Conservation (phyloP, 1,140 invertebrate genomes). For the Drosophila cardini region DNA sequence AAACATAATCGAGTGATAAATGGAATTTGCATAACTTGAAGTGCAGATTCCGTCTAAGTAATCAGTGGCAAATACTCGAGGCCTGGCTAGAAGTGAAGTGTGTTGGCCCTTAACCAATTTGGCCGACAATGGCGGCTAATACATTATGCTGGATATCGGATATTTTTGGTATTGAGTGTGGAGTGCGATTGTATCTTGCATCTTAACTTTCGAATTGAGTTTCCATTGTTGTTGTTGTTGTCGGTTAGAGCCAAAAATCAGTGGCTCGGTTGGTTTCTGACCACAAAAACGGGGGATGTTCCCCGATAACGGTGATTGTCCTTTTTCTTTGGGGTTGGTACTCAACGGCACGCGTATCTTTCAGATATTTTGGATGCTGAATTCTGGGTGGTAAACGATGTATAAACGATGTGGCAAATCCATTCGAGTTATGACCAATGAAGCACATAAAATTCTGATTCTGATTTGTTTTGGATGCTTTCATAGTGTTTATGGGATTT, state of each 20-base stretch:
- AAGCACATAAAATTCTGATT: conserved; percentile 43
- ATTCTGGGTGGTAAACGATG: conserved; percentile 59
- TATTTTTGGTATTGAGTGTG: conserved; percentile 18
- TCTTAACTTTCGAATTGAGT: conserved; percentile 65
- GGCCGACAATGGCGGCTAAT: conserved; percentile 26
- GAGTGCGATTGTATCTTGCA: conserved; percentile 52
- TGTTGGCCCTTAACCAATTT: conserved; percentile 12
- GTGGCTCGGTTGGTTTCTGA: conserved; percentile 41
- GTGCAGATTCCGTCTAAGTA: background rate
- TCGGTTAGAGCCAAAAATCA: conserved; percentile 20
- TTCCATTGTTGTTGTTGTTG: conserved; percentile 54
- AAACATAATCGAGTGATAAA: background rate
- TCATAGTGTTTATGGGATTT: conserved; percentile 40
- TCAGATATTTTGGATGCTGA: conserved; percentile 19
- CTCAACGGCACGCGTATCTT: conserved; percentile 14
- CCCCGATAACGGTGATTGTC: conserved; percentile 37
- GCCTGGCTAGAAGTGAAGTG: conserved; percentile 5
- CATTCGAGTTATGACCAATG: conserved; percentile 51
- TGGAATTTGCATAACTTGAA: conserved; percentile 17
- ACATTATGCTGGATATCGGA: conserved; percentile 7
- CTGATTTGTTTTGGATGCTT: conserved; percentile 37
- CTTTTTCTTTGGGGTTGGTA: conserved; percentile 61
- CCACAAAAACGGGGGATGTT: conserved; percentile 45
- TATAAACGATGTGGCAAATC: conserved; percentile 76
- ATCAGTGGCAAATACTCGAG: conserved; percentile 10